Percentiles rank a stretch among this genome's conserved stretches.
phyloP scores from a whole-genome alignment of 1,140 invertebrate genomes.

The Ladona fulva region DNA sequence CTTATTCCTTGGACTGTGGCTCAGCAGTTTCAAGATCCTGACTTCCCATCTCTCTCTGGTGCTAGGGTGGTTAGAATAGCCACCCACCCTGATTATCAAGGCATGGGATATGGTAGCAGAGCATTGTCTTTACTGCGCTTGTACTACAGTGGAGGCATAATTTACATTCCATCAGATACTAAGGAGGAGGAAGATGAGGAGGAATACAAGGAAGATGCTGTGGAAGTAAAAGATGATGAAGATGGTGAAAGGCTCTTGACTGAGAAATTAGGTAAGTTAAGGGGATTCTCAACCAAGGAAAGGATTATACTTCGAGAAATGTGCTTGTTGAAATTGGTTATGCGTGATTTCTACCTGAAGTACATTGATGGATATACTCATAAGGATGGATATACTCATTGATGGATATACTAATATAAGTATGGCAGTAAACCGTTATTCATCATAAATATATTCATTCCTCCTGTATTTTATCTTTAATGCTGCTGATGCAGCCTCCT shows the following conservation, averaged over 20 bases:
- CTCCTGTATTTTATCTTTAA: no score
- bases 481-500: no score
- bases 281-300: no score
- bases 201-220: background rate
- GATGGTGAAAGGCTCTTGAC: background rate
- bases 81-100: conserved; percentile 96
- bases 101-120: conserved; percentile 89
- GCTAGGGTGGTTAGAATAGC: conserved; percentile 91
- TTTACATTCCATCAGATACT: background rate
- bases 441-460: no score
- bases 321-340: background rate
- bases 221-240: background rate
- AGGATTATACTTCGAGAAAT: background rate
- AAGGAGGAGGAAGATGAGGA: background rate
- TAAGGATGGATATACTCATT: no score
- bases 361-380: no score
- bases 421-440: no score
- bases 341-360: background rate
- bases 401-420: no score
- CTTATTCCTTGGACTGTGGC: conserved; percentile 97
- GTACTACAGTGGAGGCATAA: conserved; percentile 55
- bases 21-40: conserved; percentile 89
- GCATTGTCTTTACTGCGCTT: conserved; percentile 74
- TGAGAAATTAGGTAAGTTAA: background rate
- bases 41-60: conserved; percentile 86